These are phyloP conservation scores for Tinea pellionella DNA, from an alignment of 2,888 invertebrate species.

Conservation along the genomic window DNA sequence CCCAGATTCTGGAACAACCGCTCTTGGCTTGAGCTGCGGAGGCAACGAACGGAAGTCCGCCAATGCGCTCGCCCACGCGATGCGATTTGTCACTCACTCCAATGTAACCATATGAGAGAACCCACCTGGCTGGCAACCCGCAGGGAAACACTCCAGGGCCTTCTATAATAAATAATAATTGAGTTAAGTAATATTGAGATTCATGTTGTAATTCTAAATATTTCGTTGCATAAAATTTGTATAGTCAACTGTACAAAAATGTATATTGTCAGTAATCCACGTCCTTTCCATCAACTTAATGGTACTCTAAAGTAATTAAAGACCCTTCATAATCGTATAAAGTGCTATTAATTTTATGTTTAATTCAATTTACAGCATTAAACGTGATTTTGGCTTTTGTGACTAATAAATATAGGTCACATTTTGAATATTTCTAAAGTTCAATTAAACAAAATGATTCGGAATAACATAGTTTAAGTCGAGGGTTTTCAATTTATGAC, in stretches of 20 bases:
- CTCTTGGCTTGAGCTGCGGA: no score
- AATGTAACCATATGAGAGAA: no score
- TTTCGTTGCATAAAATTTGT: neutral
- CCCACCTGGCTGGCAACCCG: no score
- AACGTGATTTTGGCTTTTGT: constrained; percentile 1
- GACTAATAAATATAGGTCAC: neutral
- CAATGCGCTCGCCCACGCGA: no score
- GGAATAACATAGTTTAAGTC: neutral
- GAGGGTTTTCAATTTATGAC: neutral
- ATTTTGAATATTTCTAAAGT: neutral
- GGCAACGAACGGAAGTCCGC: no score
- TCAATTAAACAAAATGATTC: neutral
- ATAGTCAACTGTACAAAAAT: neutral
- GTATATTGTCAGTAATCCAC: neutral
- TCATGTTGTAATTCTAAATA: no score
- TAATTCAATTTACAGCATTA: constrained; percentile 28
- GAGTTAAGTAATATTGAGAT: no score
- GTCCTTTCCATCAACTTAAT: constrained; percentile 33
- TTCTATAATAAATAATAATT: no score
- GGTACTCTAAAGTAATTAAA: constrained; percentile 47
- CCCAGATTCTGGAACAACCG: no score
- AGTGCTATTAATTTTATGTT: constrained; percentile 53
- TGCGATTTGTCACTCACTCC: no score
- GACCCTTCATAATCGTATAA: constrained; percentile 46
- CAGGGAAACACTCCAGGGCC: no score